Conservation (phyloP, 2,888 invertebrate genomes). For the Sarcophaga carnaria region DNA sequence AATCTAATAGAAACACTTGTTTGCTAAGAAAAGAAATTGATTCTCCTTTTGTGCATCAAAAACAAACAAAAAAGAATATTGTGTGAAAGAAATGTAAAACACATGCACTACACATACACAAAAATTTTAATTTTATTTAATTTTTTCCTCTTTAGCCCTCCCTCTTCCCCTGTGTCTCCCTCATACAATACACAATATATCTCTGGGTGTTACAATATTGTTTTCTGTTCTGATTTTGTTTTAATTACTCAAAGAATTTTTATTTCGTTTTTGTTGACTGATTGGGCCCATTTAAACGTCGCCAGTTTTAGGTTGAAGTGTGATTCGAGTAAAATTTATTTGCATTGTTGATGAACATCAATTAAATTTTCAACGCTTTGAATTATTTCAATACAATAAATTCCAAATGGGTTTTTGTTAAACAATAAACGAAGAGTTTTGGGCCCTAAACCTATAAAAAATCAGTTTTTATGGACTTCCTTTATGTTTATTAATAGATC, state of each 20-base stretch:
- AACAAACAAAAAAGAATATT: background rate
- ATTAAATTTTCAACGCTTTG: background rate
- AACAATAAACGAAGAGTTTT: background rate
- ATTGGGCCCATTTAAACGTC: background rate
- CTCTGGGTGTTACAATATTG: too few relatives aligned
- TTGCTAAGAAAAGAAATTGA: background rate
- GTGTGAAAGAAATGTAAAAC: background rate
- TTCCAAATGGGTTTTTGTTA: background rate
- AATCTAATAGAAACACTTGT: constrained; percentile 16
- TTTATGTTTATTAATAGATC: too few relatives aligned
- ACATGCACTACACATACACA: background rate
- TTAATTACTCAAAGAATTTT: constrained; percentile 21
- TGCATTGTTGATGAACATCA: background rate
- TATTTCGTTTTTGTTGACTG: constrained; percentile 4
- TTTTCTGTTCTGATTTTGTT: background rate
- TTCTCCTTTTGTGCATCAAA: background rate
- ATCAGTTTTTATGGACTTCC: too few relatives aligned
- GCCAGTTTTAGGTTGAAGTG: background rate
- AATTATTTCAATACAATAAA: constrained; percentile 28
- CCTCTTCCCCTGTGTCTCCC: too few relatives aligned
- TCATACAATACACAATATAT: too few relatives aligned
- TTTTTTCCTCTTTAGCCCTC: background rate
- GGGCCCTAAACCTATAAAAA: too few relatives aligned
- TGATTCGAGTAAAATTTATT: background rate
- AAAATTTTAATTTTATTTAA: background rate